phyloP scores from a whole-genome alignment of 1,140 invertebrate genomes.

The Penaeus indicus region DNA sequence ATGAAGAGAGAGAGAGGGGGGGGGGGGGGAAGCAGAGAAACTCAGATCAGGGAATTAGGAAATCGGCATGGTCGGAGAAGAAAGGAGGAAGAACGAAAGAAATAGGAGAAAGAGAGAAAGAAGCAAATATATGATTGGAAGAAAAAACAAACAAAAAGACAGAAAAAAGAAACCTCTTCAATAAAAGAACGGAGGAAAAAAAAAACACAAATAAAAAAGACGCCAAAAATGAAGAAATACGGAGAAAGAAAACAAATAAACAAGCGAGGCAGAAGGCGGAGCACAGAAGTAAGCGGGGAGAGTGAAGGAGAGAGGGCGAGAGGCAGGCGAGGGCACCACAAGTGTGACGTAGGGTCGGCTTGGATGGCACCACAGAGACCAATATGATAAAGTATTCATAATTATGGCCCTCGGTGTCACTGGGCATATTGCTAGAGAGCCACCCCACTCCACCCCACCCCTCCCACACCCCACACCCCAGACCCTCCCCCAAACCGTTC shows the following conservation, averaged over 20 bases:
- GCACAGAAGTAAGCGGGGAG: background rate
- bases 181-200: no score
- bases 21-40: slow-evolving; percentile 46
- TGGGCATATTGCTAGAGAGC: slow-evolving; percentile 34
- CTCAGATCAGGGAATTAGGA: background rate
- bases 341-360: slow-evolving; percentile 9
- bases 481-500: no score
- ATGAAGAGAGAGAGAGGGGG: background rate
- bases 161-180: background rate
- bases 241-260: background rate
- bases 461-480: background rate
- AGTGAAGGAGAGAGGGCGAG: background rate
- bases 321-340: background rate
- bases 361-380: slow-evolving; percentile 39
- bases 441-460: no score
- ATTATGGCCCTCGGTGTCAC: slow-evolving; percentile 46
- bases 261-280: background rate
- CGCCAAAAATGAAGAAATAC: background rate
- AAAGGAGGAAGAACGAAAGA: background rate
- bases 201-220: background rate
- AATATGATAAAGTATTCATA: slow-evolving; percentile 57
- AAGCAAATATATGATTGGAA: background rate
- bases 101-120: no score
- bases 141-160: background rate
- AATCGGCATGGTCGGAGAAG: background rate